Percentiles rank a stretch among this genome's conserved stretches.
Conservation (phyloP, 2,113 vertebrate species). For the Porphyrio hochstetteri region DNA sequence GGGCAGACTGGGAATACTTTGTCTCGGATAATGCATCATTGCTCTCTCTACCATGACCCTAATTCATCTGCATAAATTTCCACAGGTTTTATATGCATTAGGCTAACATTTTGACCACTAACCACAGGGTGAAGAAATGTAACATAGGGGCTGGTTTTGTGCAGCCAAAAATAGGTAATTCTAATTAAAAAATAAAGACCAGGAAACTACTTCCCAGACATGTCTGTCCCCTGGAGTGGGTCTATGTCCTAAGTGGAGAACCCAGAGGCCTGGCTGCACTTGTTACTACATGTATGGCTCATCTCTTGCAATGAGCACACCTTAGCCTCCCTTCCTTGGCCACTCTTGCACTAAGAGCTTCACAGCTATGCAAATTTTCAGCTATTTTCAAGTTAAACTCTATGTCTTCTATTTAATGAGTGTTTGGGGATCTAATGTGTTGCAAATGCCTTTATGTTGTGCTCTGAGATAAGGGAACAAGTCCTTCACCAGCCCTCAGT, state of each 20-base stretch:
- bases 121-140: constrained; percentile 15
- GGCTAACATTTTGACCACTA: constrained; percentile 47
- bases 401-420: neutral
- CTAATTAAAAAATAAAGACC: neutral
- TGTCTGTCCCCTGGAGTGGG: neutral
- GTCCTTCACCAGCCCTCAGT: neutral
- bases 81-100: constrained; percentile 42
- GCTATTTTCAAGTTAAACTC: neutral
- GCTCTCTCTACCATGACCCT: constrained; percentile 43
- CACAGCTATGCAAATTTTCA: neutral
- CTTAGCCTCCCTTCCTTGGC: neutral
- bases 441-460: fast-evolving
- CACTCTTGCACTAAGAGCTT: neutral
- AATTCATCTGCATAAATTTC: constrained; percentile 60
- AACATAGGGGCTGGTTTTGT: neutral
- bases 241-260: neutral
- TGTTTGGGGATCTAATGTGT: neutral
- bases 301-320: neutral
- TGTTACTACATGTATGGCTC: neutral
- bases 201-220: neutral
- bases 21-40: constrained; percentile 55
- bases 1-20: constrained; percentile 44
- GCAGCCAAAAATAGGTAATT: neutral
- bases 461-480: neutral
- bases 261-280: neutral